A percentile compares a stretch with the other conserved stretches of the same genome.
These are phyloP conservation scores for Sphaeramia orbicularis DNA, from an alignment of 2,797 vertebrate genomes.

Conservation along the genomic window DNA sequence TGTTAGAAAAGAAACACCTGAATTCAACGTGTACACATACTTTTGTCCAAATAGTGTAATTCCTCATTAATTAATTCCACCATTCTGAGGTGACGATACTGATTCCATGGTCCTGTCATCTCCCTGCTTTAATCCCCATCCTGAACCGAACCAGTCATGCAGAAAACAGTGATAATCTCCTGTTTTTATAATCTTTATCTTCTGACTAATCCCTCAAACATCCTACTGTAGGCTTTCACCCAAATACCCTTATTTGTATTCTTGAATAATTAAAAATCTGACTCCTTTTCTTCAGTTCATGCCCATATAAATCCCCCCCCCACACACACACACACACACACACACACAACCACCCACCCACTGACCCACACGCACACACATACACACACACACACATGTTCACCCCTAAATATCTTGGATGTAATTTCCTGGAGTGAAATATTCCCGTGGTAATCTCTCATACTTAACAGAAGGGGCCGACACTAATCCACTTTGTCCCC, in stretches of 20 bases:
- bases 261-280: conserved; percentile 12
- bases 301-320: too few species aligned
- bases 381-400: too few species aligned
- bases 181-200: conserved; percentile 49
- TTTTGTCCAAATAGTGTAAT: too few species aligned
- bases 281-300: neutral
- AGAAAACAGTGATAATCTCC: conserved; percentile 46
- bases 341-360: too few species aligned
- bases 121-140: conserved; percentile 5
- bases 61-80: too few species aligned
- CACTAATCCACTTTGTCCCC: conserved; percentile 48
- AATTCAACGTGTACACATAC: too few species aligned
- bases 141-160: conserved; percentile 32
- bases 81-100: conserved; percentile 3
- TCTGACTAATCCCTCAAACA: conserved; percentile 40
- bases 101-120: conserved; percentile 17
- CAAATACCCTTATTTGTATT: conserved; percentile 13
- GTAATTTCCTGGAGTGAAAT: conserved; percentile 27
- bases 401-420: conserved; percentile 5
- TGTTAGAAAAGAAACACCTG: too few species aligned
- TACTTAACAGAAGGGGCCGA: conserved; percentile 18
- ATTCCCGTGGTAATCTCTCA: conserved; percentile 32
- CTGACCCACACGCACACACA: too few species aligned
- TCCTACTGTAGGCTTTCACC: conserved; percentile 9
- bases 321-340: too few species aligned